These are phyloP conservation scores for Steinernema khuongi DNA, from an alignment of 1,140 invertebrate genomes.

Conservation along the genomic window DNA sequence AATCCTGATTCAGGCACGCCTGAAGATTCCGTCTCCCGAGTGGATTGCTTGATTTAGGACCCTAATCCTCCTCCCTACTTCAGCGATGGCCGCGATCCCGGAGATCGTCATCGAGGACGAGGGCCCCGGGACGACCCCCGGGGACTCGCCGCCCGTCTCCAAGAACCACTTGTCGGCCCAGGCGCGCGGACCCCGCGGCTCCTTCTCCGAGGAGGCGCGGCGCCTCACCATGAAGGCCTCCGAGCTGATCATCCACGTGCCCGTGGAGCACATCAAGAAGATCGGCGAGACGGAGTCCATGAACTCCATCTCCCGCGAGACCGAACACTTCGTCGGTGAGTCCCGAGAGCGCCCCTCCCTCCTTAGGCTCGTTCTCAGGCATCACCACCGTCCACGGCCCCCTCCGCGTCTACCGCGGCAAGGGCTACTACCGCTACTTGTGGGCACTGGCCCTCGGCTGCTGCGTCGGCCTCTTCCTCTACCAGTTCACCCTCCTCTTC, in stretches of 20 bases:
- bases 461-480: conserved; percentile 41
- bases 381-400: conserved; percentile 52
- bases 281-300: conserved; percentile 4
- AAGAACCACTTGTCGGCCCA: background rate
- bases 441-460: conserved; percentile 34
- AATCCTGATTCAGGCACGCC: too few relatives aligned
- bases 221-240: conserved; percentile 2
- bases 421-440: conserved; percentile 34
- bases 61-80: background rate
- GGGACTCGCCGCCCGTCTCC: background rate
- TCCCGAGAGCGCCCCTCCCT: background rate
- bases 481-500: conserved; percentile 40
- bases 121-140: background rate
- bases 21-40: too few relatives aligned
- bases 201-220: background rate
- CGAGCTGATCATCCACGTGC: background rate
- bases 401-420: conserved; percentile 49
- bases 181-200: background rate
- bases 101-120: background rate
- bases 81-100: background rate
- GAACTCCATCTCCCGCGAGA: conserved; percentile 19
- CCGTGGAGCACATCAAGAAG: conserved; percentile 8
- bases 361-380: conserved; percentile 34
- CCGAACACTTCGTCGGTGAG: conserved; percentile 42
- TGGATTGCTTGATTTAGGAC: background rate